These are phyloP conservation scores for Helostoma temminkii DNA, from an alignment of 2,797 vertebrate genomes.

Conservation along the genomic window DNA sequence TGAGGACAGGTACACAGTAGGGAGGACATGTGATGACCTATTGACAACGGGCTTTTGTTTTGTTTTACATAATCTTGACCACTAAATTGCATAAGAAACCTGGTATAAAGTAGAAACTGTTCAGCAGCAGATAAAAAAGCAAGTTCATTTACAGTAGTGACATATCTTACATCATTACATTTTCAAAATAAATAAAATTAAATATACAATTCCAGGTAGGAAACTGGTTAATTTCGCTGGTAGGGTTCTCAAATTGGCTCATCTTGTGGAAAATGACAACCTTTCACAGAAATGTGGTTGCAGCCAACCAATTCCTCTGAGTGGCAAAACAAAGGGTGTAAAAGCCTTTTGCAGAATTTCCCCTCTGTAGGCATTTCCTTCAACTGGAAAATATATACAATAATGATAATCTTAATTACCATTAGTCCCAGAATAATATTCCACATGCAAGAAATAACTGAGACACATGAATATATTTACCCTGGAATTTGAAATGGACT, in stretches of 20 bases:
- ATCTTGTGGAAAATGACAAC: constrained; percentile 75
- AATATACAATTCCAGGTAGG: constrained; percentile 86
- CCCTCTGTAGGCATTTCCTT: constrained; percentile 80
- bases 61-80: constrained; percentile 81
- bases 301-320: constrained; percentile 78
- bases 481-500: constrained; percentile 74
- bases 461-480: constrained; percentile 55
- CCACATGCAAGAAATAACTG: not conserved
- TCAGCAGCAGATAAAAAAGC: constrained; percentile 88
- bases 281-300: constrained; percentile 76
- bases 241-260: constrained; percentile 82
- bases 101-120: constrained; percentile 88
- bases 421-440: not conserved
- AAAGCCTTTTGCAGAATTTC: constrained; percentile 79
- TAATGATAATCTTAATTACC: constrained; percentile 14
- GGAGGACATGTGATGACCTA: constrained; percentile 66
- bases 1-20: constrained; percentile 49
- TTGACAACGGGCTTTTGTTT: constrained; percentile 73
- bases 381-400: constrained; percentile 61
- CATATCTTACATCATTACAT: constrained; percentile 86
- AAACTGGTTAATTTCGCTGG: constrained; percentile 83
- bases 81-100: constrained; percentile 89
- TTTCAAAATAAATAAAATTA: constrained; percentile 87
- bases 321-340: constrained; percentile 84
- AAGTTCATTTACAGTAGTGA: constrained; percentile 88